phyloP scores from a whole-genome alignment of 2,113 vertebrate species.

The Lepus americanus region DNA sequence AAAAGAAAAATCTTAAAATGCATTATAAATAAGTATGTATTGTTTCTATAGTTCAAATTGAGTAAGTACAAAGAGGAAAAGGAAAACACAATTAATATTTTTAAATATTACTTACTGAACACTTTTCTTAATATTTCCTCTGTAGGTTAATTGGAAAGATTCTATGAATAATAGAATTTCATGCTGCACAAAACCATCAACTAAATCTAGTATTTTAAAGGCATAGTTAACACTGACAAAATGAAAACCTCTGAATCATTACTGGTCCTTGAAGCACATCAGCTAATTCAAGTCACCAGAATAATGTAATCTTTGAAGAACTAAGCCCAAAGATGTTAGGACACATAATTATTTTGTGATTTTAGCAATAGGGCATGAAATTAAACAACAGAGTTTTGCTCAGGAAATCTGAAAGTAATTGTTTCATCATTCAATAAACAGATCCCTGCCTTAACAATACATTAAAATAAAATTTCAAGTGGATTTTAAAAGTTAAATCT shows the following conservation, averaged over 20 bases:
- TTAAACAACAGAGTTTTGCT: constrained; percentile 45
- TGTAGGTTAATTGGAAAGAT: not conserved
- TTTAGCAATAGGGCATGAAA: constrained; percentile 57
- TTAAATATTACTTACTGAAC: not conserved
- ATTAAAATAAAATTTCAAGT: constrained; percentile 66
- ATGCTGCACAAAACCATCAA: not conserved
- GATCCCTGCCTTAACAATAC: constrained; percentile 58
- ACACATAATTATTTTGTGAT: constrained; percentile 47
- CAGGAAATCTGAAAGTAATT: constrained; percentile 61
- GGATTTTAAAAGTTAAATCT: constrained; percentile 66
- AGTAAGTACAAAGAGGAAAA: constrained; percentile 12
- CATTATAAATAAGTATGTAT: no score
- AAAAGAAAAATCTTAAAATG: not conserved
- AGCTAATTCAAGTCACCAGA: not conserved
- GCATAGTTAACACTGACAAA: not conserved
- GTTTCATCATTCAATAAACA: constrained; percentile 64
- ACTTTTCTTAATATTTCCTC: not conserved
- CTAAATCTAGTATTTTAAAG: constrained; percentile 28
- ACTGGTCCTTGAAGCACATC: not conserved
- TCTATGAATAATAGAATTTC: not conserved
- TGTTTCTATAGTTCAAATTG: no score
- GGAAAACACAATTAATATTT: not conserved
- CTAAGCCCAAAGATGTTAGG: not conserved
- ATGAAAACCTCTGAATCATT: constrained; percentile 39
- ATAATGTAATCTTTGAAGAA: constrained; percentile 39